Evolutionary conservation across 2,797 vertebrate species (phyloP).

Genomic region (Melanotaenia pygmaea): DNA sequence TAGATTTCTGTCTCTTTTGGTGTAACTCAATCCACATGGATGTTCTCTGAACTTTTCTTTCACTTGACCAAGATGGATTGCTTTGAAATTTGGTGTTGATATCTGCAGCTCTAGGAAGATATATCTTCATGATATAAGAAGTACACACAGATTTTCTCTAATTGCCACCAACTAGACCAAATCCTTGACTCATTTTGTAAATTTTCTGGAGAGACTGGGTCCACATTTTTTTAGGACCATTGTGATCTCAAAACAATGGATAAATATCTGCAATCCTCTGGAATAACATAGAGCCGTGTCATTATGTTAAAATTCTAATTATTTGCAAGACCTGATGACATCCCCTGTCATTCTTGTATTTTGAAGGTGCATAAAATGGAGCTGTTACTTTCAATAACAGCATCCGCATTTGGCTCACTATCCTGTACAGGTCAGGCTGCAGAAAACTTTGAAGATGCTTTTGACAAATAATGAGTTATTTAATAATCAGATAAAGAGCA

Average conservation of each 20-base stretch:
- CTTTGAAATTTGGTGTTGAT: neutral
- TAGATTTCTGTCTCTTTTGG: conserved; percentile 51
- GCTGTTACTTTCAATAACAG: neutral
- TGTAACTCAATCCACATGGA: conserved; percentile 41
- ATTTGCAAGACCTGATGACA: neutral
- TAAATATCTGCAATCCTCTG: neutral
- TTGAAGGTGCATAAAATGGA: no score
- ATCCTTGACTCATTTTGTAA: neutral
- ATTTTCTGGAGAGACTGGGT: neutral
- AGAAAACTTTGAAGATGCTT: neutral
- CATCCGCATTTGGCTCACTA: neutral
- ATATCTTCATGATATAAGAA: conserved; percentile 5
- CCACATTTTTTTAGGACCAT: neutral
- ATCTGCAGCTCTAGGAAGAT: conserved; percentile 8
- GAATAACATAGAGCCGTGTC: neutral
- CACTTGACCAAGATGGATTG: conserved; percentile 2
- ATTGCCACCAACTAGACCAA: neutral
- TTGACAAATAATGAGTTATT: neutral
- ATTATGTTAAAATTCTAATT: neutral
- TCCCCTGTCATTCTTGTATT: no score
- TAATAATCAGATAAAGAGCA: neutral
- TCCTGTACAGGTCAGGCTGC: neutral
- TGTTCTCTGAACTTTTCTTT: conserved; percentile 41
- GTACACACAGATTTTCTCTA: neutral
- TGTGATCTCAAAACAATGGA: neutral